Conservation (phyloP, 1,140 invertebrate species). For the Forficula auricularia region DNA sequence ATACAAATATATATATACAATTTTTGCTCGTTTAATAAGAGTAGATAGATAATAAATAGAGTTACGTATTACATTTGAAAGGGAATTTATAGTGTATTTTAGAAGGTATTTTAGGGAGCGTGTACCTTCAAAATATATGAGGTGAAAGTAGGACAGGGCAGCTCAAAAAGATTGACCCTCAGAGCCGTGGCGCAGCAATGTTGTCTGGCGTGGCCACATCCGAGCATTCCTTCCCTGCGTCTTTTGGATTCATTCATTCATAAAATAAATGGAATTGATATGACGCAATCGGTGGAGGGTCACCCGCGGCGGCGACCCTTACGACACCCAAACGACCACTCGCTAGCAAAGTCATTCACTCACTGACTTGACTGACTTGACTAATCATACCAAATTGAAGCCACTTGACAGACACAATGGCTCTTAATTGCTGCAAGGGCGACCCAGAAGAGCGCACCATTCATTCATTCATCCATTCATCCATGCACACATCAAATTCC, state of each 20-base stretch:
- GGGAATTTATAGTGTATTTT: no score
- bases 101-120: background rate
- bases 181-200: background rate
- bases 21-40: no score
- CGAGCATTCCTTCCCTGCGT: background rate
- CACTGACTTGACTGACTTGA: no score
- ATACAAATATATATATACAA: no score
- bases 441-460: background rate
- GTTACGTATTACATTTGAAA: no score
- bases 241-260: background rate
- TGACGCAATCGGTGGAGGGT: background rate
- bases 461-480: no score
- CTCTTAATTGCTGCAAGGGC: background rate
- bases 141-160: background rate
- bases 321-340: no score
- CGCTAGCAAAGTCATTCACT: no score
- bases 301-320: background rate
- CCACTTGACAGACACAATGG: background rate
- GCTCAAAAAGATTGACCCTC: no score
- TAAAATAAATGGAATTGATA: background rate
- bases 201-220: background rate
- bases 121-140: slow-evolving; percentile 1
- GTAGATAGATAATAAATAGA: no score
- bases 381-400: background rate
- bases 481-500: no score